Conservation (phyloP, 2,888 invertebrate genomes). For the Heliconius ethilla region DNA sequence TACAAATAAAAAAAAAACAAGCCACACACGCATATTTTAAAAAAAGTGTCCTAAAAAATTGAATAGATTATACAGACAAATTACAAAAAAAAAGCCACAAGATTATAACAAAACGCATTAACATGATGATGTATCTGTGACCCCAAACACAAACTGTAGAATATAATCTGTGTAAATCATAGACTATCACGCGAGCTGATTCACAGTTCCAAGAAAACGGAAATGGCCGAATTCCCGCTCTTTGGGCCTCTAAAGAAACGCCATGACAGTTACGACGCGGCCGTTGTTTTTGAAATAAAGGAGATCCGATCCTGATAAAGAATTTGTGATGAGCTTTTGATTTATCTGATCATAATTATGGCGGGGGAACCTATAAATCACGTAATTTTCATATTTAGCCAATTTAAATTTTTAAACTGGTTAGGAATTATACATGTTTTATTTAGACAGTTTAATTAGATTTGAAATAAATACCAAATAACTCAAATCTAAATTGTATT, state of each 20-base stretch:
- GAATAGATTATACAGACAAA: slow-evolving; percentile 22
- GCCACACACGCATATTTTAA: background rate
- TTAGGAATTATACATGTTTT: background rate
- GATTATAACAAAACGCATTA: slow-evolving; percentile 41
- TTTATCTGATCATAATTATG: slow-evolving; percentile 22
- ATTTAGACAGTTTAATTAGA: background rate
- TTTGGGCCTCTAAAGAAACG: slow-evolving; percentile 60
- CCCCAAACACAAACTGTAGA: slow-evolving; percentile 45
- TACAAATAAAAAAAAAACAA: background rate
- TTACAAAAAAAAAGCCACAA: slow-evolving; percentile 54
- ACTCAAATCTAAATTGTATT: background rate
- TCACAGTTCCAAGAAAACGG: slow-evolving; percentile 79
- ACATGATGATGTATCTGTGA: slow-evolving; percentile 42
- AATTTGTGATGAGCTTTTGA: slow-evolving; percentile 14
- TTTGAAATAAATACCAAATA: background rate
- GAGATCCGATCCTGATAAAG: slow-evolving; percentile 29
- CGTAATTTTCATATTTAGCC: background rate
- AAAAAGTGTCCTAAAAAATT: background rate
- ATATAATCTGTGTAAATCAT: slow-evolving; percentile 70
- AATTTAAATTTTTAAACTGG: background rate
- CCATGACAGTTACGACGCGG: slow-evolving; percentile 32
- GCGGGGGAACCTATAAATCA: background rate
- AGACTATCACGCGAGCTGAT: slow-evolving; percentile 74
- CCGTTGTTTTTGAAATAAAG: slow-evolving; percentile 12
- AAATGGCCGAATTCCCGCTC: slow-evolving; percentile 73